Evolutionary conservation across 1,140 invertebrate species (phyloP), one percentile per base, ranked within the genome.

Genomic region (Micrasema longulum): DNA sequence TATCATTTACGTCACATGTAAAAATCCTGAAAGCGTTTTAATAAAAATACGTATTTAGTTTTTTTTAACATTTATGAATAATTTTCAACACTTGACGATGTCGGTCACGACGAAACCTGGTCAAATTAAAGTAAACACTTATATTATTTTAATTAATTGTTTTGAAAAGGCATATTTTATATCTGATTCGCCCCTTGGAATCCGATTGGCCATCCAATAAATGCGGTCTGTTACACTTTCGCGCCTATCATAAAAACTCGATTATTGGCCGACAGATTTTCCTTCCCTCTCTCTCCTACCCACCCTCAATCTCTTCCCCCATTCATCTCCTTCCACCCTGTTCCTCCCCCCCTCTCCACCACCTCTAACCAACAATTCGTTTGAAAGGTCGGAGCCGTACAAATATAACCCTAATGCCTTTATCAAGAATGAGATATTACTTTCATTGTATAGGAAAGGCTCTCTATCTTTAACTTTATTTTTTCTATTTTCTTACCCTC

Each of bases 161-260:
- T 41, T 1, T n/a, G n/a, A n/a, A n/a, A n/a, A n/a, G n/a, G n/a
- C n/a, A n/a, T n/a, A n/a, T n/a, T n/a, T n/a, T n/a, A n/a, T n/a
- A n/a, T n/a, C n/a, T n/a, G n/a, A n/a, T n/a, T n/a, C n/a, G n/a
- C n/a, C n/a, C n/a, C n/a, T n/a, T n/a, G n/a, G n/a, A n/a, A n/a
- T n/a, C n/a, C 52, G 4, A 41, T 63, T 55, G 62, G 64, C 71
- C 65, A 38, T 63, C 71, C 66, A 73, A 73, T 73, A 73, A 73
- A 69, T 70, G 66, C 64, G 72, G 72, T 70, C 60, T 67, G 67
- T 43, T 69, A 73, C 69, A 69, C 66, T 73, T 73, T 73, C 66
- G 66, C 72, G 72, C 72, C 72, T 57, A 57, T 73, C 72, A 66
- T 73, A 73, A 73, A 73, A 73, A 73, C 72, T 73, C 72, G 72